Evolutionary conservation across 1,140 invertebrate genomes (phyloP).

Genomic region (Achroia grisella): DNA sequence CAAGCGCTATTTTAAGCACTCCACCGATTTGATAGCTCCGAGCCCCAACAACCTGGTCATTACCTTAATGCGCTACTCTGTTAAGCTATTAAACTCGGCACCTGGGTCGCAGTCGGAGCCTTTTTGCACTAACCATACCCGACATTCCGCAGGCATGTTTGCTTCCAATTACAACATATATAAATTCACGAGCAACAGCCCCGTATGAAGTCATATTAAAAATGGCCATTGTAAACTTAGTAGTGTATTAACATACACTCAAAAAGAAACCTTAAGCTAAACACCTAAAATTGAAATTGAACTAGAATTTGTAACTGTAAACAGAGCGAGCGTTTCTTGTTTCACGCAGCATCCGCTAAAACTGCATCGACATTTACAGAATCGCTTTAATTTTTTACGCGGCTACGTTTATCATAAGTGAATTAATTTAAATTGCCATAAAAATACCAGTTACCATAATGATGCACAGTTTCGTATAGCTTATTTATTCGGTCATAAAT

Average conservation of each 20-base stretch:
- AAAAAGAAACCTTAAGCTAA: no score
- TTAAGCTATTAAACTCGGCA: constrained; percentile 39
- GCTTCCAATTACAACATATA: constrained; percentile 54
- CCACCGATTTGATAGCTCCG: constrained; percentile 4
- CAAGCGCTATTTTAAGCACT: constrained; percentile 19
- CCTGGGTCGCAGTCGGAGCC: constrained; percentile 21
- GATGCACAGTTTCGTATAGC: constrained; percentile 26
- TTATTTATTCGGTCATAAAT: constrained; percentile 30
- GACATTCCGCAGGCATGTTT: constrained; percentile 34
- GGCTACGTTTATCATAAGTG: constrained; percentile 58
- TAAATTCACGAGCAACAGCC: constrained; percentile 36
- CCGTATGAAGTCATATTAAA: constrained; percentile 46
- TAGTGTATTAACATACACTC: constrained; percentile 3
- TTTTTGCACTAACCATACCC: constrained; percentile 28
- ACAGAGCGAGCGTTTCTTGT: constrained; percentile 13
- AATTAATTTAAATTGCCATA: constrained; percentile 67
- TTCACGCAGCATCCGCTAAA: constrained; percentile 37
- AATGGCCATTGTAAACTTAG: constrained; percentile 41
- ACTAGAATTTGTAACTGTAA: constrained; percentile 6
- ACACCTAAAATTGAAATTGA: constrained; percentile 12
- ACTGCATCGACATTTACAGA: constrained; percentile 51
- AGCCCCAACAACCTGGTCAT: constrained; percentile 17
- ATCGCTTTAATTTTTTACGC: constrained; percentile 51
- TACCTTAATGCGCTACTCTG: constrained; percentile 39
- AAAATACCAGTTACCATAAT: constrained; percentile 62